A percentile compares a stretch with the other conserved stretches of the same genome.
Conservation (phyloP, 2,888 invertebrate species). For the Limnephilus lunatus region DNA sequence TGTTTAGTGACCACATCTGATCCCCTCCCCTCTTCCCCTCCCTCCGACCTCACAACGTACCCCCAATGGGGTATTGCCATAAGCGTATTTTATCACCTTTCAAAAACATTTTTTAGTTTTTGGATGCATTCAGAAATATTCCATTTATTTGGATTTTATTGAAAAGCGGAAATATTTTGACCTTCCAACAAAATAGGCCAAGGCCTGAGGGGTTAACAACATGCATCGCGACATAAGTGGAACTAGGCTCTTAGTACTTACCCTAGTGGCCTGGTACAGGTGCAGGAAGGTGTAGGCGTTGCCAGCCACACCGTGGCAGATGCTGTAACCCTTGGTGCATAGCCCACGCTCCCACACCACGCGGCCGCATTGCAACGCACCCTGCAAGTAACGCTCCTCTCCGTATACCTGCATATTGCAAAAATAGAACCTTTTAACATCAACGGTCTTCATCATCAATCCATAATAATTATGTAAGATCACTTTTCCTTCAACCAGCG, state of each 20-base stretch:
- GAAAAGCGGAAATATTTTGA: no score
- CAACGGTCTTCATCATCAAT: not conserved
- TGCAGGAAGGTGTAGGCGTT: conserved; percentile 91
- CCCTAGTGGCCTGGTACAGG: conserved; percentile 86
- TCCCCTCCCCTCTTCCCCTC: not conserved
- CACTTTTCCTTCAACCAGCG: not conserved
- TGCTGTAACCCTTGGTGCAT: conserved; percentile 88
- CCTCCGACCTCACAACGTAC: not conserved
- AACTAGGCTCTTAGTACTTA: conserved; percentile 68
- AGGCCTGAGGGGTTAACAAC: not conserved
- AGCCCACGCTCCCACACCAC: conserved; percentile 90
- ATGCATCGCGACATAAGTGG: not conserved
- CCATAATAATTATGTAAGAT: not conserved
- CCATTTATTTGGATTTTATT: no score
- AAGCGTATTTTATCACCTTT: no score
- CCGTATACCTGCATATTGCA: conserved; percentile 80
- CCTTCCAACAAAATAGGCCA: no score
- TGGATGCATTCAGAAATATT: no score
- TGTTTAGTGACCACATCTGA: no score
- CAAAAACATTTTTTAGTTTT: no score
- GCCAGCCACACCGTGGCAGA: conserved; percentile 93
- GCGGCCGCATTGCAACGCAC: conserved; percentile 84
- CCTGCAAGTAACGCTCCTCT: conserved; percentile 81
- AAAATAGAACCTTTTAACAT: conserved; percentile 9
- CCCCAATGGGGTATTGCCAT: not conserved